A percentile compares a stretch with the other conserved stretches of the same genome.
Conservation (phyloP, 2,797 vertebrate species). For the Eulemur albifrons region DNA sequence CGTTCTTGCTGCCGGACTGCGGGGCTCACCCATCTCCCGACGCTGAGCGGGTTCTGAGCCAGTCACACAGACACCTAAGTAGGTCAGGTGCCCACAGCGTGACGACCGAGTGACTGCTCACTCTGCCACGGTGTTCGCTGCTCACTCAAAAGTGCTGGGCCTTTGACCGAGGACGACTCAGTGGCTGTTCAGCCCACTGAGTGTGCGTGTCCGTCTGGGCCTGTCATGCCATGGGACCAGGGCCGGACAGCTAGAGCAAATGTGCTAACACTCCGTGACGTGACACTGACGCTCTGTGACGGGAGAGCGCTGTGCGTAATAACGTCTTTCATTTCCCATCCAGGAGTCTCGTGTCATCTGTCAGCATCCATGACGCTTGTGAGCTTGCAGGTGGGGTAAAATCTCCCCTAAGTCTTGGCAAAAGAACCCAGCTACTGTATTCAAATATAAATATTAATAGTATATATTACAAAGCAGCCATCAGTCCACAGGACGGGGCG, state of each 20-base stretch:
- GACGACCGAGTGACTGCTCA: neutral
- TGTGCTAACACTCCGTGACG: too few species aligned
- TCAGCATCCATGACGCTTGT: neutral
- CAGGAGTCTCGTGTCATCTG: neutral
- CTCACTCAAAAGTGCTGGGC: neutral
- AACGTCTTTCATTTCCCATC: neutral
- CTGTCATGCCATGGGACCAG: neutral
- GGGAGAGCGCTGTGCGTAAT: accelerated
- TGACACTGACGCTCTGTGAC: neutral
- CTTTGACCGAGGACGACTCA: neutral
- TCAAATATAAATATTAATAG: neutral
- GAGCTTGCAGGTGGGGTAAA: neutral
- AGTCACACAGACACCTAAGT: neutral
- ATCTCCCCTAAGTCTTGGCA: neutral
- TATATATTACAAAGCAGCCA: neutral
- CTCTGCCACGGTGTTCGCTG: neutral
- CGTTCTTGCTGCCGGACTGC: accelerated
- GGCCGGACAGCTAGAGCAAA: neutral
- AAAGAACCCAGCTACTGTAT: neutral
- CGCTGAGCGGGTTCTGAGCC: neutral
- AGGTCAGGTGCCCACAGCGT: neutral
- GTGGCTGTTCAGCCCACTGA: accelerated
- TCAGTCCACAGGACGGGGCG: neutral
- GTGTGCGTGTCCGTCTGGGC: neutral
- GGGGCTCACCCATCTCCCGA: neutral